Base-by-base conservation (phyloP, 2,113 vertebrate genomes). In the Daphoenositta chrysoptera region DNA sequence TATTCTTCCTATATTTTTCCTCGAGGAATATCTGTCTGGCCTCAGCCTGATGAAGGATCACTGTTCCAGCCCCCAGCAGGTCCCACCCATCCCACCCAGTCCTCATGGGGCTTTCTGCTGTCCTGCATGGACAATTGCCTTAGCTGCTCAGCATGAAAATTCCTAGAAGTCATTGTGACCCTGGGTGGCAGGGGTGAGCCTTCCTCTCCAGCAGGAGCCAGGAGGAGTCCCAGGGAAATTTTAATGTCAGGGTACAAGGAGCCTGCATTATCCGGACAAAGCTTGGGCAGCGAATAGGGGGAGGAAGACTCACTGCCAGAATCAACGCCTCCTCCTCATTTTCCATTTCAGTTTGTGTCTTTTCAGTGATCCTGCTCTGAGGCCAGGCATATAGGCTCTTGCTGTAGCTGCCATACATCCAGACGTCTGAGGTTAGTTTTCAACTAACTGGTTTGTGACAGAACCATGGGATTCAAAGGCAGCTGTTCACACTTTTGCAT, bases 221-320 rank as follows among this genome's bases (percentile, higher is more conserved):
- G 57, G 24, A 63, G 27, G 13, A 63, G 53, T 23, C 9, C 24
- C 0, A 0, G 53, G 39, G 11, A 78, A 44, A n/a, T 45, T 78
- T 60, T 42, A 56, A 26, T 24, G 26, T 20, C 7, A 23, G 44
- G 24, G 44, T 30, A 54, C 12, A 33, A 54, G 44, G 28, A 72
- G 26, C 27, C 45, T 65, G 50, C 0, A 0, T 45, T 54, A 60
- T 42, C 33, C 0, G 0, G 40, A 35, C 1, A 6, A 42, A 56
- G 17, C 26, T 64, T 4, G 1, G 54, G 45, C 42, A 85, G 37
- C 1, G 1, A 82, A 39, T 37, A 1, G 1, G 27, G 40, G 27
- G 30, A 47, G 22, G 37, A 68, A 70, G 31, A 56, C 5, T 11
- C 0, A 0, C 33, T 30, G n/a, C 61, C 27, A 37, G 66, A 65